These are phyloP conservation scores for Hippopotamus amphibius DNA, from an alignment of 2,113 vertebrate genomes.

Conservation along the genomic window DNA sequence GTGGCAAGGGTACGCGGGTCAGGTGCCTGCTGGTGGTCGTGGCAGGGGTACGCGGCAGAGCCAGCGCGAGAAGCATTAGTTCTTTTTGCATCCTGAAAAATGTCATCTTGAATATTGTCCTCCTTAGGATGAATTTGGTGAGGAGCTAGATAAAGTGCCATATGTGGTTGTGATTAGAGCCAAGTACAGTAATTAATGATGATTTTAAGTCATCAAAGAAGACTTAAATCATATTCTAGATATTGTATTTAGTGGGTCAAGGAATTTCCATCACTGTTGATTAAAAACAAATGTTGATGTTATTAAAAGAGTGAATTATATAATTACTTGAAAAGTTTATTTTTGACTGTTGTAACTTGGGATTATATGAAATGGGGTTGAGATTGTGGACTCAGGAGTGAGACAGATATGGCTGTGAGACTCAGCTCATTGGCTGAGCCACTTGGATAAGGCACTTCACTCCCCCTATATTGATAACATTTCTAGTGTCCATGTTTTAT, in stretches of 20 bases:
- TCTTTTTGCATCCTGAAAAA: background rate
- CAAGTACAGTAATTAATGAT: background rate
- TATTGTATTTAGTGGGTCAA: background rate
- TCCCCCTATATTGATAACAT: background rate
- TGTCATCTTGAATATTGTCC: background rate
- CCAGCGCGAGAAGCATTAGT: background rate
- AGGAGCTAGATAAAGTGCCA: background rate
- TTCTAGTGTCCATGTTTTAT: background rate
- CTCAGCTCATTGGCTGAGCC: background rate
- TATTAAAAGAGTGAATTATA: background rate
- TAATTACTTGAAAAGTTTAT: background rate
- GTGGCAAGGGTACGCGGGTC: accelerated
- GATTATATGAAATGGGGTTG: background rate
- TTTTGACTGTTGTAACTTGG: background rate
- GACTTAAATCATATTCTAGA: background rate
- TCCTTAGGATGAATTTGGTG: background rate
- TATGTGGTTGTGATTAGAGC: background rate
- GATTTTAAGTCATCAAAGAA: background rate
- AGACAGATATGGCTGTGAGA: background rate
- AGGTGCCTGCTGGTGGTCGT: background rate
- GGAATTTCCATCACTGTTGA: background rate
- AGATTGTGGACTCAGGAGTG: background rate
- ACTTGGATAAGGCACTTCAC: background rate
- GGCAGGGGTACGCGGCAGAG: accelerated
- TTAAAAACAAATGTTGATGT: constrained; percentile 28